These are phyloP conservation scores for Callimorpha dominula DNA, from an alignment of 2,888 invertebrate species.

Conservation along the genomic window DNA sequence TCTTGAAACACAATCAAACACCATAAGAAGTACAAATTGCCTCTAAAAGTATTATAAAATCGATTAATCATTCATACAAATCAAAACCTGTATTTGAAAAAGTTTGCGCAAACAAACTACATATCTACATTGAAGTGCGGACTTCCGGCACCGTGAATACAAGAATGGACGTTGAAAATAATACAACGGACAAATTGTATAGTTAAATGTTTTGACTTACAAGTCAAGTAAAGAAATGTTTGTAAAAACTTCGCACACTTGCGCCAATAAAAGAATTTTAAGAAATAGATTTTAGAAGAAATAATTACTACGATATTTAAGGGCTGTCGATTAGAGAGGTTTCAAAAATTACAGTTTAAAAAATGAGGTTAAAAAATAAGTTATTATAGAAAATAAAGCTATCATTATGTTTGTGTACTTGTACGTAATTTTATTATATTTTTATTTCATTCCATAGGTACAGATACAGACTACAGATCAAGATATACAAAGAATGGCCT, in stretches of 20 bases:
- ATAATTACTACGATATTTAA: slow-evolving; percentile 2
- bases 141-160: slow-evolving; percentile 67
- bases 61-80: slow-evolving; percentile 65
- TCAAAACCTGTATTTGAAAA: slow-evolving; percentile 47
- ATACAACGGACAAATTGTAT: slow-evolving; percentile 67
- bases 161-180: slow-evolving; percentile 47
- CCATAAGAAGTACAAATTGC: slow-evolving; percentile 41
- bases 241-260: slow-evolving; percentile 64
- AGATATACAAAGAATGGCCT: too few species aligned
- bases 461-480: too few species aligned
- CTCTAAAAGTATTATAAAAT: slow-evolving; percentile 54
- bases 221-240: slow-evolving; percentile 48
- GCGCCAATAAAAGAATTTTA: slow-evolving; percentile 67
- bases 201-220: slow-evolving; percentile 79
- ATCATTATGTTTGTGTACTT: too few species aligned
- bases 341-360: not conserved
- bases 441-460: too few species aligned
- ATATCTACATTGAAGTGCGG: slow-evolving; percentile 60
- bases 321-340: not conserved
- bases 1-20: slow-evolving; percentile 21
- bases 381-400: too few species aligned
- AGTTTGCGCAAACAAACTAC: slow-evolving; percentile 54
- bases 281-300: slow-evolving; percentile 55
- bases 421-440: too few species aligned
- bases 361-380: not conserved